Base-by-base conservation (phyloP, 1,140 invertebrate species). In the Phenacoccus solenopsis region DNA sequence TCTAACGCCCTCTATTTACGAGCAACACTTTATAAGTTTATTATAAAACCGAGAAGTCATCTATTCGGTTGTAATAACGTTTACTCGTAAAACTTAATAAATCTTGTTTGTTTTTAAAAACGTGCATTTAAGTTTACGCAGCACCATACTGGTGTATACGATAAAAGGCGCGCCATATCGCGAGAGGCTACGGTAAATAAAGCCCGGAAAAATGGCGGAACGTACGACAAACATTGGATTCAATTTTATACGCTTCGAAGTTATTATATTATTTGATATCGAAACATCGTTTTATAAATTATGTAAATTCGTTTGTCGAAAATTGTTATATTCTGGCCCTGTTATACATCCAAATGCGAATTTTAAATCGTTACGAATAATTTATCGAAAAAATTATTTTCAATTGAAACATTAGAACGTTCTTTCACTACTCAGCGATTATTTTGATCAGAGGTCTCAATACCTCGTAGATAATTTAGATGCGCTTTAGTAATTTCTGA, bases 21-120 rank as follows among this genome's bases (percentile, higher is more conserved):
- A 49, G 38, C 5, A 10, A n/a, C 5, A n/a, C 20, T 49, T 49
- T 49, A 49, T 49, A 9, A 49, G 38, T 49, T 49, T 49, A 49
- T 49, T 49, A 49, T 49, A 49, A 9, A 49, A 49, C 38, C 20
- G 38, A 49, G 38, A 49, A 49, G 38, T 49, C 38, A 49, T 49
- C 38, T 49, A 49, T 49, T 49, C 38, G 38, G 38, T 49, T 49
- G 38, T 49, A 49, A 49, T 49, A 49, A 49, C 38, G 38, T 49
- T 49, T 49, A 49, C 38, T 49, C 38, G 38, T 49, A 49, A 49
- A 49, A 49, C 38, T 49, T 49, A 49, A 49, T 49, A 49, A 49
- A 49, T 49, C 38, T 49, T 49, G 38, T 49, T 49, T 49, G 38
- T 49, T 49, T 49, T 49, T 49, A 49, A 49, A 49, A 49, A 49